phyloP scores from a whole-genome alignment of 1,140 invertebrate genomes.

The Scaptodrosophila lebanonensis region DNA sequence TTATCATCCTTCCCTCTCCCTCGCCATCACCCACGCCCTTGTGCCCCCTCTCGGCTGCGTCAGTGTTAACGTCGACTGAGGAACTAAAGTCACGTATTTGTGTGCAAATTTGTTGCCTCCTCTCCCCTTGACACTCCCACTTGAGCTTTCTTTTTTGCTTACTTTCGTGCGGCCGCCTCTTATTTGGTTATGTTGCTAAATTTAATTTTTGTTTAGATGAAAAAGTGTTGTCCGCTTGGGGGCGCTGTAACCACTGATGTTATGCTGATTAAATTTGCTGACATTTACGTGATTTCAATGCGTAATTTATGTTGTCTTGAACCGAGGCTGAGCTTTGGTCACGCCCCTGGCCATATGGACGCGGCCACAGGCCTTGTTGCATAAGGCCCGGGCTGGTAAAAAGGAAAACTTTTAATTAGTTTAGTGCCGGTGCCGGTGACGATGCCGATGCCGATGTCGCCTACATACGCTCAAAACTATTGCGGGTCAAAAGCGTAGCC shows the following conservation, averaged over 20 bases:
- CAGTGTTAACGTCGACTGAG: constrained; percentile 31
- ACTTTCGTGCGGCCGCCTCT: constrained; percentile 14
- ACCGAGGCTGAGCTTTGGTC: neutral
- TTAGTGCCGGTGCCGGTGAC: constrained; percentile 57
- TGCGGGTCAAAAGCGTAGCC: too few relatives aligned
- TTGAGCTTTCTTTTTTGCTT: constrained; percentile 32
- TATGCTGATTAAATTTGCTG: constrained; percentile 64
- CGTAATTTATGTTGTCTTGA: constrained; percentile 61
- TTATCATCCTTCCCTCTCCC: constrained; percentile 3
- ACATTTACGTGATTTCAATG: constrained; percentile 73
- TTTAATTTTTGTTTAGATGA: constrained; percentile 65
- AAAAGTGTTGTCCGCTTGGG: too few relatives aligned
- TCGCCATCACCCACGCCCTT: constrained; percentile 12
- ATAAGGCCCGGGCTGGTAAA: too few relatives aligned
- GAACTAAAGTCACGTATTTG: constrained; percentile 70
- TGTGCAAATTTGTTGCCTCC: constrained; percentile 63
- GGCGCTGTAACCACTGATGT: constrained; percentile 46
- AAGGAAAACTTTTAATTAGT: constrained; percentile 64
- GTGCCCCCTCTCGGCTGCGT: constrained; percentile 6
- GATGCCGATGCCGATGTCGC: too few relatives aligned
- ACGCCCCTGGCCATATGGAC: constrained; percentile 42
- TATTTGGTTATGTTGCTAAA: constrained; percentile 72
- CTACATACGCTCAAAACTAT: too few relatives aligned
- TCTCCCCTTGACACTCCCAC: constrained; percentile 35
- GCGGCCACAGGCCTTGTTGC: neutral